Evolutionary conservation across 2,113 vertebrate species (phyloP).

Genomic region (Myiozetetes cayanensis): DNA sequence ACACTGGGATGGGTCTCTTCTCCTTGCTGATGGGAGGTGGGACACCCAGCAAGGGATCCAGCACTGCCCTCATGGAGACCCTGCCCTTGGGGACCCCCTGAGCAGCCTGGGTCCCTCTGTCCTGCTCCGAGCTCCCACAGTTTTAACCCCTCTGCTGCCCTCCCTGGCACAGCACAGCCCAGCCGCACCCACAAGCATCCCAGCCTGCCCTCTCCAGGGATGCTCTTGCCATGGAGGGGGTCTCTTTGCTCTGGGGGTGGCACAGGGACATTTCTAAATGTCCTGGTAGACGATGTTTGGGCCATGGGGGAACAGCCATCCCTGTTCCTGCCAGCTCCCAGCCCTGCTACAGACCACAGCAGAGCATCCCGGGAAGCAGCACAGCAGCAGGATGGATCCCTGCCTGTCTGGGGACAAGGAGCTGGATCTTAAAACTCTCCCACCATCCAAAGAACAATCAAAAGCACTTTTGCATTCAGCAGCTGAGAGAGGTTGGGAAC

Average conservation of each 20-base stretch:
- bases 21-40: not conserved
- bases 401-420: not conserved
- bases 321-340: not conserved
- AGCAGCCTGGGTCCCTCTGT: not conserved
- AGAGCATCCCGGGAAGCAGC: not conserved
- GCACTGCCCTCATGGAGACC: rapidly evolving
- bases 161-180: not conserved
- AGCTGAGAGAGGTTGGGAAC: not conserved
- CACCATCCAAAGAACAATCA: not conserved
- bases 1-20: not conserved
- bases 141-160: not conserved
- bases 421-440: not conserved
- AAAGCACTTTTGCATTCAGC: not conserved
- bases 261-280: not conserved
- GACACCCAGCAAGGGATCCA: not conserved
- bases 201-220: not conserved
- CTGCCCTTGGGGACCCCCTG: not conserved
- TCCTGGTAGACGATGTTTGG: rapidly evolving
- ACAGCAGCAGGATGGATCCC: rapidly evolving
- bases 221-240: rapidly evolving
- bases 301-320: not conserved
- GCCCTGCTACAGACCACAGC: not conserved
- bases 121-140: not conserved
- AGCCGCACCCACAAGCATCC: not conserved
- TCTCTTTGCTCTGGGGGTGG: not conserved